phyloP scores from a whole-genome alignment of 2,113 vertebrate species.

The Pachypanchax playfairii region DNA sequence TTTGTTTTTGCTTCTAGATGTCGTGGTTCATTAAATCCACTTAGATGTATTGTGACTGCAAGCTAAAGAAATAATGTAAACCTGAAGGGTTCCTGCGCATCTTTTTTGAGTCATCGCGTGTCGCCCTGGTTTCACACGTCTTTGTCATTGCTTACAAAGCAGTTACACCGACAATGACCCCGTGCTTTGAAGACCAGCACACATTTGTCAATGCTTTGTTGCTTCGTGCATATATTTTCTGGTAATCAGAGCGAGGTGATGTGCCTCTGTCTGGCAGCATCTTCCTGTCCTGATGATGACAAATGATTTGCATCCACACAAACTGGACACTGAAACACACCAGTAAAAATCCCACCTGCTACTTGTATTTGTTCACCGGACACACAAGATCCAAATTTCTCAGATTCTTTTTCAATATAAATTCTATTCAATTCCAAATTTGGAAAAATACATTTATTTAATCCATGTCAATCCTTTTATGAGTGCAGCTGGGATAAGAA shows the following conservation, averaged over 20 bases:
- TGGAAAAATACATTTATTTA: no score
- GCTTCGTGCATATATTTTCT: slow-evolving; percentile 39
- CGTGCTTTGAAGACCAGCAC: slow-evolving; percentile 38
- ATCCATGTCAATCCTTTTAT: no score
- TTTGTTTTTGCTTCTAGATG: no score
- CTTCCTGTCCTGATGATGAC: slow-evolving; percentile 46
- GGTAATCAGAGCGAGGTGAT: slow-evolving; percentile 34
- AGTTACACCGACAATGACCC: slow-evolving; percentile 16
- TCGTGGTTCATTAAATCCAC: no score
- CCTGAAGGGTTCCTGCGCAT: slow-evolving; percentile 13
- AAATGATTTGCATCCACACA: slow-evolving; percentile 24
- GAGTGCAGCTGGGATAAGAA: no score
- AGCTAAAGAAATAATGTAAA: slow-evolving; percentile 18
- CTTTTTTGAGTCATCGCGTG: slow-evolving; percentile 11
- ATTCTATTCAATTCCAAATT: no score
- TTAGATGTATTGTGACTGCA: no score
- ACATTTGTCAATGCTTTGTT: slow-evolving; percentile 24
- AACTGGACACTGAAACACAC: not conserved
- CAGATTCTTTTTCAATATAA: no score
- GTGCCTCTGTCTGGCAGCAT: slow-evolving; percentile 36
- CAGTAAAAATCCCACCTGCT: not conserved
- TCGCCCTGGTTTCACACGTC: not conserved
- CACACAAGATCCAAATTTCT: no score
- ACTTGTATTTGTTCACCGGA: no score
- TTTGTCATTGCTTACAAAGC: slow-evolving; percentile 12